Percentiles rank a stretch among this genome's conserved stretches.
These are phyloP conservation scores for Sitobion miscanthi DNA, from an alignment of 1,140 invertebrate species.

Conservation along the genomic window DNA sequence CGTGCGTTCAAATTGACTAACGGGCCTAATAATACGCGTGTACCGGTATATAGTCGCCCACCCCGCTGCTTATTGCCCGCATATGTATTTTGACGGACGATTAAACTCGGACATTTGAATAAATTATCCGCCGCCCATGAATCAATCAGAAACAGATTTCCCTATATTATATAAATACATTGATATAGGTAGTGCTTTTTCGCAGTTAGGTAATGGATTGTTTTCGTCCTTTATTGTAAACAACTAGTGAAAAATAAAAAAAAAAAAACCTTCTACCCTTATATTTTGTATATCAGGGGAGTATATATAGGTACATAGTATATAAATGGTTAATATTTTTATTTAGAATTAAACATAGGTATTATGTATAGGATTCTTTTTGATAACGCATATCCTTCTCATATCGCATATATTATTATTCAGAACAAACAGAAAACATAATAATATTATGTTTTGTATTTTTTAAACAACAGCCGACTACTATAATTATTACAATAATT, in stretches of 20 bases:
- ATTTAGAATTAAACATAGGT: background rate
- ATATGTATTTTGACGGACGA: slow-evolving; percentile 47
- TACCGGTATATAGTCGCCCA: background rate
- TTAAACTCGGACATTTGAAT: slow-evolving; percentile 49
- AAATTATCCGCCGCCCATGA: slow-evolving; percentile 18
- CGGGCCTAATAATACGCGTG: slow-evolving; percentile 36
- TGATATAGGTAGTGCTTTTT: background rate
- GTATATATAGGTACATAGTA: background rate
- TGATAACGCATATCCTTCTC: background rate
- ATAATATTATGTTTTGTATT: background rate
- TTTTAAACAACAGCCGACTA: background rate
- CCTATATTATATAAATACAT: background rate
- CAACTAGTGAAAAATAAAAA: background rate
- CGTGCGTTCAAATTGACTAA: slow-evolving; percentile 19
- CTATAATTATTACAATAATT: background rate
- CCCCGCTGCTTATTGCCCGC: background rate
- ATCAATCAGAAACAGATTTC: slow-evolving; percentile 39
- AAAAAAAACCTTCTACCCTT: background rate
- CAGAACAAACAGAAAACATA: background rate
- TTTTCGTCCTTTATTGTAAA: background rate
- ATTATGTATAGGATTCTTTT: background rate
- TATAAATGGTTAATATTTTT: background rate
- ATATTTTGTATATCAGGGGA: background rate
- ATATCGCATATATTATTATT: no score
- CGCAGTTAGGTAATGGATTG: slow-evolving; percentile 5